Conservation (phyloP, 2,113 vertebrate genomes). For the Oostethus manadensis region DNA sequence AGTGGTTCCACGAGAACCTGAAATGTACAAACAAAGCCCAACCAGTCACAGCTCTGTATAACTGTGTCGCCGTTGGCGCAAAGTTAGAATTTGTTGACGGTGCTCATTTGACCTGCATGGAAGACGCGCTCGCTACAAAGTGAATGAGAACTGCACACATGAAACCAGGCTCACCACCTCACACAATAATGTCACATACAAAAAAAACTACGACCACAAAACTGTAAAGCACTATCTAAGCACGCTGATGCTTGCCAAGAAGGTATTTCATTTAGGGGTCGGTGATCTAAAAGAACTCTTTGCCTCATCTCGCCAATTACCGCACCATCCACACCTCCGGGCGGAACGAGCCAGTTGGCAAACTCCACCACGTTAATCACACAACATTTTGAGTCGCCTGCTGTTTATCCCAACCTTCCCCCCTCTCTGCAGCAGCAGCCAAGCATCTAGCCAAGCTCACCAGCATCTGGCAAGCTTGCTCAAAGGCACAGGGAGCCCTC, state of each 20-base stretch:
- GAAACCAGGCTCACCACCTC: too few relatives aligned
- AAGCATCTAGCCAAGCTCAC: conserved; percentile 10
- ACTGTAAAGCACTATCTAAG: too few relatives aligned
- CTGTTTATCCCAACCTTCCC: neutral
- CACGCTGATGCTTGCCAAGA: neutral
- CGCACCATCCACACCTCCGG: conserved; percentile 20
- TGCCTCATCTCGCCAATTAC: conserved; percentile 13
- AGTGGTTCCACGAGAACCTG: too few relatives aligned
- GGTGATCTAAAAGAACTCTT: neutral
- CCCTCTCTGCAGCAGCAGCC: conserved; percentile 8
- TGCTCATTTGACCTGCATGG: too few relatives aligned
- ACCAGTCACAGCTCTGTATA: too few relatives aligned
- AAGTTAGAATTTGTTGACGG: too few relatives aligned
- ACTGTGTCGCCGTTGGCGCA: too few relatives aligned
- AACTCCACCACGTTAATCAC: conserved; percentile 34
- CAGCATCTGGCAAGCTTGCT: conserved; percentile 44
- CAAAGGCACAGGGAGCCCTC: conserved; percentile 24
- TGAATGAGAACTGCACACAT: too few relatives aligned
- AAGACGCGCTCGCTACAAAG: too few relatives aligned
- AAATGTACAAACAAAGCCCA: too few relatives aligned
- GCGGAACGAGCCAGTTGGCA: conserved; percentile 22
- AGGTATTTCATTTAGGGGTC: neutral
- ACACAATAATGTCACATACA: too few relatives aligned
- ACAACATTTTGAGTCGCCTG: conserved; percentile 15
- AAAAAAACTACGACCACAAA: too few relatives aligned